Base-by-base conservation (phyloP, 2,888 invertebrate genomes). In the Pollenia angustigena region DNA sequence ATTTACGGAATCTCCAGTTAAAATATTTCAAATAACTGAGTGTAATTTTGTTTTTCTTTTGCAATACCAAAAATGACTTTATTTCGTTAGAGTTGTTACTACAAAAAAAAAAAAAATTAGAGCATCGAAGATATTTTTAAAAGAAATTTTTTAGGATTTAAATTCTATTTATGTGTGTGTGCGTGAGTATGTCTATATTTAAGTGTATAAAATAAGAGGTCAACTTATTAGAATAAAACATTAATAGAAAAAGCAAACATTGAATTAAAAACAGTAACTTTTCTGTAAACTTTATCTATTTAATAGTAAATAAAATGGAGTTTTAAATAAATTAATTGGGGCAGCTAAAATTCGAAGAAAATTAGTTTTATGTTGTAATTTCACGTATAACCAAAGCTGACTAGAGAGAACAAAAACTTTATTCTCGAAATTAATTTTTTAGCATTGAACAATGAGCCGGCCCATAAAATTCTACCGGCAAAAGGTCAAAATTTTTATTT, bases 21-120 rank as follows among this genome's bases (percentile, higher is more conserved):
- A 58, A 64, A 76, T 64, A 56, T 66, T 79, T 60, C 1, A 50
- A 56, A 58, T 58, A 14, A 42, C 79, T 68, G 18, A 18, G 50
- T 60, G 50, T 40, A 8, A 60, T 48, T 11, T 48, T 50, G 64
- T 14, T 50, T 50, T n/a, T n/a, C n/a, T n/a, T 58, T 40, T 58
- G 2, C 40, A 12, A 14, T n/a, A 23, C 18, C 56, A 2, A 32
- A 10, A 40, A 32, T 58, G 40, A 62, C 62, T 62, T 42, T 8
- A 44, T 42, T 40, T 62, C n/a, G 60, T 62, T 42, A 42, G 10
- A 44, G 16, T 58, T 58, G 32, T 4, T 12, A 32, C 14, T 50
- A 14, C 14, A 32, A 14, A 58, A n/a, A 58, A 58, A n/a, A 58
- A 58, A n/a, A 58, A 56, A 52, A 32, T 2, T 52, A 16, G 16